These are phyloP conservation scores for Acronicta leporina DNA, from an alignment of 2,888 invertebrate genomes.

Conservation along the genomic window DNA sequence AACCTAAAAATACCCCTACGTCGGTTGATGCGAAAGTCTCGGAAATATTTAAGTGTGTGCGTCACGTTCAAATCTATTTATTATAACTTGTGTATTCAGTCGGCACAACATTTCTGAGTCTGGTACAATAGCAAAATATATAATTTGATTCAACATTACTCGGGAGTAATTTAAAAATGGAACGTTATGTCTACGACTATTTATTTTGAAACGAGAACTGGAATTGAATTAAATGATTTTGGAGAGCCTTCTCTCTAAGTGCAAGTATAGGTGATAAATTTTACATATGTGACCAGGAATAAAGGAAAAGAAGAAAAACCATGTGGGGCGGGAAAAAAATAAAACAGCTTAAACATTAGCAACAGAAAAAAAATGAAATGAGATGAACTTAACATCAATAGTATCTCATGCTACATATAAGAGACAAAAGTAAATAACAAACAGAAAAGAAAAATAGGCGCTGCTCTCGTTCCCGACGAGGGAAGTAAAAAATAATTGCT, in stretches of 20 bases:
- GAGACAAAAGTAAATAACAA: neutral
- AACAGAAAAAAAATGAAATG: neutral
- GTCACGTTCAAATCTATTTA: slow-evolving; percentile 23
- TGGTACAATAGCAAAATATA: too few relatives aligned
- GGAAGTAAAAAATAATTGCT: slow-evolving; percentile 21
- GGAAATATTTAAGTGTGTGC: too few relatives aligned
- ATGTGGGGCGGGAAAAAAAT: neutral
- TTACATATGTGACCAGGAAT: too few relatives aligned
- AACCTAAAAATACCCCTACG: slow-evolving; percentile 15
- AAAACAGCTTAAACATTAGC: neutral
- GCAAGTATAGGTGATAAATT: too few relatives aligned
- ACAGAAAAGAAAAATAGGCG: slow-evolving; percentile 3
- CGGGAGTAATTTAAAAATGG: too few relatives aligned
- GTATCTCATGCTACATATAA: neutral
- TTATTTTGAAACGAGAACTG: too few relatives aligned
- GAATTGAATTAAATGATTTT: too few relatives aligned
- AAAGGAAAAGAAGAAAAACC: too few relatives aligned
- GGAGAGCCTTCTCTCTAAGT: too few relatives aligned
- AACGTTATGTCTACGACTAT: too few relatives aligned
- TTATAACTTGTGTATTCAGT: slow-evolving; percentile 6
- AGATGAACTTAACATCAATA: neutral
- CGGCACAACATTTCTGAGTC: neutral
- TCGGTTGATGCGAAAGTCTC: slow-evolving; percentile 9
- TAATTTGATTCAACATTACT: too few relatives aligned
- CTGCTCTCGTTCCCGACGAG: neutral